phyloP scores from a whole-genome alignment of 1,140 invertebrate species.

The Pollicipes pollicipes region DNA sequence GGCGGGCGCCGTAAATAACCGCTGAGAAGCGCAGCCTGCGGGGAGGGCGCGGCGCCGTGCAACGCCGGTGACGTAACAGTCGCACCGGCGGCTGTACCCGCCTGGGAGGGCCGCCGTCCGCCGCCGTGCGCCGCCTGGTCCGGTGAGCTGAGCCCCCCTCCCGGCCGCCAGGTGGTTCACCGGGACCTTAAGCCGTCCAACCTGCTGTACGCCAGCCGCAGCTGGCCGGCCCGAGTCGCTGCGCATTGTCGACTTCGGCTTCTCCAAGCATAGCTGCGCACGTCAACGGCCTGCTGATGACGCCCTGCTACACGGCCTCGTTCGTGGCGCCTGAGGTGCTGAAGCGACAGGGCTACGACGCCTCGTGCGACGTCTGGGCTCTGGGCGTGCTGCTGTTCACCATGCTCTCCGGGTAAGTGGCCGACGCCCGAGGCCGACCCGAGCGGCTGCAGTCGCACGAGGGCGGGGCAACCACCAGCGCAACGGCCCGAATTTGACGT shows the following conservation, averaged over 20 bases:
- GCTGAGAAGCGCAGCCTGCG: too few relatives aligned
- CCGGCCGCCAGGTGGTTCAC: constrained; percentile 48
- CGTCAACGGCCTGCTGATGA: constrained; percentile 95
- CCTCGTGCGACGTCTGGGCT: constrained; percentile 97
- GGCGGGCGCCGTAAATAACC: too few relatives aligned
- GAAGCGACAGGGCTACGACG: constrained; percentile 91
- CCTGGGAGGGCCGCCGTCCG: too few relatives aligned
- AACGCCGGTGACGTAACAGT: too few relatives aligned
- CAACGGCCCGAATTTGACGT: too few relatives aligned
- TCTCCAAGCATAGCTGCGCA: constrained; percentile 91
- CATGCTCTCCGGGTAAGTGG: constrained; percentile 72
- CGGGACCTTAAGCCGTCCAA: constrained; percentile 95
- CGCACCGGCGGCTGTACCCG: too few relatives aligned
- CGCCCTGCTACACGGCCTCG: constrained; percentile 96
- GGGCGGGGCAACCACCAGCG: too few relatives aligned
- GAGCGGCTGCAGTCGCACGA: too few relatives aligned
- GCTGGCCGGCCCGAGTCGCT: constrained; percentile 61
- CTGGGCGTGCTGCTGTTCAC: constrained; percentile 90
- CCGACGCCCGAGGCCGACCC: too few relatives aligned
- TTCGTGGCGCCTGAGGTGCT: constrained; percentile 97
- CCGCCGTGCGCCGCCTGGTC: too few relatives aligned
- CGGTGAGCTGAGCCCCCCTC: constrained; percentile 6
- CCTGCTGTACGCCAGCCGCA: constrained; percentile 76
- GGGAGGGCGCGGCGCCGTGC: too few relatives aligned
- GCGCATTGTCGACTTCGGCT: constrained; percentile 84